Evolutionary conservation across 2,113 vertebrate genomes (phyloP), one percentile per base, ranked within the genome.

Genomic region (Daboia siamensis): DNA sequence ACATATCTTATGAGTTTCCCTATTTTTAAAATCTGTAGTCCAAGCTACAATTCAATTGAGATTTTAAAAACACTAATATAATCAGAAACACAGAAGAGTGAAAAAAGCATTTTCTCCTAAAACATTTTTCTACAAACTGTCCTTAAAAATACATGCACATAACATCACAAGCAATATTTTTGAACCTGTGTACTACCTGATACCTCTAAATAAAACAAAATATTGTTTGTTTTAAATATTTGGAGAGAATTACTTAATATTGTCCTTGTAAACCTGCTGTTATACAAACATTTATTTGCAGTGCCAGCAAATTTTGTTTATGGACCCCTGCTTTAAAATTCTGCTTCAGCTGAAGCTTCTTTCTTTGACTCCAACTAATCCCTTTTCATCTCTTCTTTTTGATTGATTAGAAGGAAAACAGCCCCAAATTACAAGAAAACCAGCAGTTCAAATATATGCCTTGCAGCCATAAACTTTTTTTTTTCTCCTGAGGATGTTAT

Each of bases 401-500:
- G 29, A 86, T 48, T 17, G 11, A 93, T 92, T 24, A 88, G 74
- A 44, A 44, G 57, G 0, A 1, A 26, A 93, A 84, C 24, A 93
- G 86, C 3, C 69, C 94, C 9, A 89, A 94, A 94, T 48, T 5
- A 57, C 0, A 92, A 86, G 56, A 20, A 90, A 26, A 39, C 69
- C 80, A 86, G 90, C 9, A 94, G 74, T 95, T 95, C 86, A 95
- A 92, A 48, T 1, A 80, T 87, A 56, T 90, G 80, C 15, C 69
- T 94, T 94, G 29, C 15, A 94, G 85, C 93, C 94, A 20, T 44
- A 90, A 89, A 57, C 57, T 84, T 93, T 33, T 5, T 5, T 93
- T 61, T 93, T 29, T 4, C 93, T 87, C 90, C 86, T 85, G 46
- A 92, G 64, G 54, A 92, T 95, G 54, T 92, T 90, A 94, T 54